A percentile compares a stretch with the other conserved stretches of the same genome.
These are phyloP conservation scores for Glossosoma conforme DNA, from an alignment of 1,140 invertebrate species.

Conservation along the genomic window DNA sequence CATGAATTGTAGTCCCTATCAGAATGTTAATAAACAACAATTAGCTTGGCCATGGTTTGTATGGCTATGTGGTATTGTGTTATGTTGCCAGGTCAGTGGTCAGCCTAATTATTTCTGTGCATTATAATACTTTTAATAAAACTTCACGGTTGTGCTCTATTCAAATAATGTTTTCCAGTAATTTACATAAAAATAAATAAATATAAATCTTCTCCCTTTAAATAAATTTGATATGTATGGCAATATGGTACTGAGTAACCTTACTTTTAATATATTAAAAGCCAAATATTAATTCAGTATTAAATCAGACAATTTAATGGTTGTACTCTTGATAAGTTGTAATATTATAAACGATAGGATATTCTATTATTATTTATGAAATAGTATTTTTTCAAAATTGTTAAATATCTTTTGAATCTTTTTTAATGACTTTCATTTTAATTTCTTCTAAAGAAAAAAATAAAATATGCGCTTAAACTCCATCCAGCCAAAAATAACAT, in stretches of 20 bases:
- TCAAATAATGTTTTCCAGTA: constrained; percentile 16
- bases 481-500: constrained; percentile 7
- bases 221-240: constrained; percentile 2
- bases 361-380: no score
- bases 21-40: no score
- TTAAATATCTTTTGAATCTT: no score
- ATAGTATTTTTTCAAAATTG: no score
- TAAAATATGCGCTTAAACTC: constrained; percentile 3
- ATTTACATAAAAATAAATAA: constrained; percentile 13
- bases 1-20: no score
- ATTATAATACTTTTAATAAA: no score
- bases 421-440: no score
- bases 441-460: neutral
- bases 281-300: constrained; percentile 21
- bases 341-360: no score
- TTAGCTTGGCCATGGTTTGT: no score
- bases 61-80: no score
- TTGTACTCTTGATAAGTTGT: constrained; percentile 1
- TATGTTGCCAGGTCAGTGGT: no score
- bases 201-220: constrained; percentile 9
- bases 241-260: constrained; percentile 21
- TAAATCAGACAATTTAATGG: constrained; percentile 9
- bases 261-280: constrained; percentile 6
- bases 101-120: no score
- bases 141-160: constrained; percentile 18